Conservation (phyloP, 2,797 vertebrate genomes). For the Pristis pectinata region DNA sequence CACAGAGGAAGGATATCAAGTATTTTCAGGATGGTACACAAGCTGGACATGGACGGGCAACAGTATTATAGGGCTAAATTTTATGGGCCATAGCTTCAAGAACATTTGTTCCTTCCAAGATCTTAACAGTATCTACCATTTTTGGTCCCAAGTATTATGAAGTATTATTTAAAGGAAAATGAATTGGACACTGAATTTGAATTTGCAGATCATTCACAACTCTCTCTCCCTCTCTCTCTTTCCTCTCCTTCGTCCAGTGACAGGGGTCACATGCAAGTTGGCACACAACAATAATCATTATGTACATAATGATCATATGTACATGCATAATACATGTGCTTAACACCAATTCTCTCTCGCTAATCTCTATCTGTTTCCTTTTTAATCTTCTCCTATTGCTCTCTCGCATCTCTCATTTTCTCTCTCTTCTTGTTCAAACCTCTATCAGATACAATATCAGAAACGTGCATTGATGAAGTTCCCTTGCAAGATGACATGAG, state of each 20-base stretch:
- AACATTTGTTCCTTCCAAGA: neutral
- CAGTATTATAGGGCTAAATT: too few relatives aligned
- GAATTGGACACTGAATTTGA: neutral
- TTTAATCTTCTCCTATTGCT: neutral
- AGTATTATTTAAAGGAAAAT: neutral
- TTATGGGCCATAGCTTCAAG: neutral
- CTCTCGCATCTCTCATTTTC: neutral
- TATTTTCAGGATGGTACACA: too few relatives aligned
- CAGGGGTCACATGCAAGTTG: too few relatives aligned
- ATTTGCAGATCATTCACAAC: neutral
- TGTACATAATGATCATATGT: too few relatives aligned
- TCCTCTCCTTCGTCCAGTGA: neutral
- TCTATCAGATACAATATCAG: neutral
- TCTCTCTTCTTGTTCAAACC: neutral
- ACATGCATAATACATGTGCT: too few relatives aligned
- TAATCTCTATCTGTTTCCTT: neutral
- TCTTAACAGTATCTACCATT: neutral
- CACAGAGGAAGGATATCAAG: too few relatives aligned
- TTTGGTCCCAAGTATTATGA: neutral
- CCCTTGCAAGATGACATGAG: neutral
- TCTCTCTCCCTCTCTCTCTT: neutral
- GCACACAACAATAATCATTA: too few relatives aligned
- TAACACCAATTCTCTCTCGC: neutral
- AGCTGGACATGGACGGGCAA: too few relatives aligned
- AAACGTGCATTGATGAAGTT: neutral